A percentile compares a stretch with the other conserved stretches of the same genome.
Evolutionary conservation across 1,140 invertebrate genomes (phyloP).

Genomic region (Campodea augens): DNA sequence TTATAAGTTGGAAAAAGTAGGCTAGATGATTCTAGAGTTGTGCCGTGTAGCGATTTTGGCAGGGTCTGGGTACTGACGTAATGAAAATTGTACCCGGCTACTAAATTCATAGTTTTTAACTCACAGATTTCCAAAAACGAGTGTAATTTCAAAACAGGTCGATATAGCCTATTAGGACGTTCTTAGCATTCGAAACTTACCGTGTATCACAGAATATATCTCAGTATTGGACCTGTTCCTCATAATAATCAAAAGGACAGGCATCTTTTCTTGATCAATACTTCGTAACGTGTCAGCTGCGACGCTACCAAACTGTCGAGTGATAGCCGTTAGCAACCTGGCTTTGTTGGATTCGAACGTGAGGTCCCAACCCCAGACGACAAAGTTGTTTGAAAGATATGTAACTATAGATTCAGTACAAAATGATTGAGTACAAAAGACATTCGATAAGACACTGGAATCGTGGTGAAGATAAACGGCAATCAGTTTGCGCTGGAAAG

Average conservation of each 20-base stretch:
- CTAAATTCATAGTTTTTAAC: too few relatives aligned
- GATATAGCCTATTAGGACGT: too few relatives aligned
- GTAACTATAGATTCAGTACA: slow-evolving; percentile 76
- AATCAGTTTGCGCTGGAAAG: slow-evolving; percentile 66
- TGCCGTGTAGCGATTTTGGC: too few relatives aligned
- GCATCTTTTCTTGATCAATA: slow-evolving; percentile 65
- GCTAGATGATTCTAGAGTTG: too few relatives aligned
- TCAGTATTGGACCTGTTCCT: slow-evolving; percentile 68
- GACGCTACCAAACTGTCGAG: slow-evolving; percentile 23
- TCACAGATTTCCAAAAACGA: too few relatives aligned
- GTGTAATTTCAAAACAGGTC: too few relatives aligned
- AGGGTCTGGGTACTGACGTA: too few relatives aligned
- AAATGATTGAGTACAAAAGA: slow-evolving; percentile 86
- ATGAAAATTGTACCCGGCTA: too few relatives aligned
- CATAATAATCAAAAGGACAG: slow-evolving; percentile 71
- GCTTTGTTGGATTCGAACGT: slow-evolving; percentile 65
- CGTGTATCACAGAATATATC: slow-evolving; percentile 67
- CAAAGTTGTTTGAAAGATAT: slow-evolving; percentile 66
- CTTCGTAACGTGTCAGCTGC: slow-evolving; percentile 42
- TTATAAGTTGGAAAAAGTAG: too few relatives aligned
- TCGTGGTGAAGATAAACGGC: slow-evolving; percentile 91
- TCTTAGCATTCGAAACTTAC: too few relatives aligned
- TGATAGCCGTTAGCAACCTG: slow-evolving; percentile 22
- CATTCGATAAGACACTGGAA: slow-evolving; percentile 76
- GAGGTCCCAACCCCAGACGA: slow-evolving; percentile 90